Conservation (phyloP, 2,113 vertebrate genomes). For the Drymodes brunneopygia region DNA sequence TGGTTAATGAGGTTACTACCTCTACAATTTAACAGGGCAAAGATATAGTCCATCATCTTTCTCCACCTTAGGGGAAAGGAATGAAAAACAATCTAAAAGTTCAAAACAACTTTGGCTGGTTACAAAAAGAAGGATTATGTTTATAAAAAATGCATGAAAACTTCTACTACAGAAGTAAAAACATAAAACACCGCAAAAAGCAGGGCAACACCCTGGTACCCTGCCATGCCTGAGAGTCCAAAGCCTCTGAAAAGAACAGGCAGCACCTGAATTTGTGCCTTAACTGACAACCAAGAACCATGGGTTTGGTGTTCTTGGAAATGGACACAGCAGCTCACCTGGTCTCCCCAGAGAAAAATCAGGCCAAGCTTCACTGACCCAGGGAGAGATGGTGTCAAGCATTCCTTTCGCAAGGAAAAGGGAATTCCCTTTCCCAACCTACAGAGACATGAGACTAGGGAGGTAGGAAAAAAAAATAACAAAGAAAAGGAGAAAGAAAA, state of each 20-base stretch:
- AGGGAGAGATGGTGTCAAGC: neutral
- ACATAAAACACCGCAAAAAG: no score
- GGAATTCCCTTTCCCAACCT: neutral
- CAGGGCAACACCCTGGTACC: no score
- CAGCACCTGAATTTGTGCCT: neutral
- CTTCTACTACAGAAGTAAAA: no score
- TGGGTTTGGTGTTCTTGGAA: neutral
- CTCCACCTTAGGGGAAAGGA: no score
- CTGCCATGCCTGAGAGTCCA: neutral
- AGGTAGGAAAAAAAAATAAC: neutral
- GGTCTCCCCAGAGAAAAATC: neutral
- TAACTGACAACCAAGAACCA: neutral
- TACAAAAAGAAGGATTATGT: no score
- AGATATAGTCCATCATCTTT: no score
- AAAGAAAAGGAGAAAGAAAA: neutral
- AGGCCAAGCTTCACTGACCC: neutral
- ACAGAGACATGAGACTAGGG: fast-evolving
- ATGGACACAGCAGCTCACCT: fast-evolving
- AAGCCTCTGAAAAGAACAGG: neutral
- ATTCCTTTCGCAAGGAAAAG: neutral
- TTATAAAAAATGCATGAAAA: no score
- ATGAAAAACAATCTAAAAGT: no score
- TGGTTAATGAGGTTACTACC: no score
- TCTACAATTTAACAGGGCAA: no score
- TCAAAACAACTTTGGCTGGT: no score